phyloP scores from a whole-genome alignment of 64 coral and sea anemone genomes.

The Montipora cactus region DNA sequence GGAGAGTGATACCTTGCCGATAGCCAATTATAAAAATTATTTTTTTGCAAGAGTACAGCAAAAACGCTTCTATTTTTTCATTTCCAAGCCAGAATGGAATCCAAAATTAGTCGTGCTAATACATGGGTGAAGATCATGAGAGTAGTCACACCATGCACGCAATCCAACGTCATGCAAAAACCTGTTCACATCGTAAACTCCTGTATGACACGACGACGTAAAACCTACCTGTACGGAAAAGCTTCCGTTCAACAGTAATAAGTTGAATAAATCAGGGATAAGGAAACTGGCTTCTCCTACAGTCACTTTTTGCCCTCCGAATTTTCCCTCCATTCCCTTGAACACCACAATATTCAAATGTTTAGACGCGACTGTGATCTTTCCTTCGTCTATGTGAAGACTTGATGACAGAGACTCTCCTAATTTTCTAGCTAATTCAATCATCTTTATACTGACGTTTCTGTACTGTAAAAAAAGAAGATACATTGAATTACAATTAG shows the following conservation, averaged over 20 bases:
- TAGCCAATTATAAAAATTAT: no score
- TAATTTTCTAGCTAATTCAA: neutral
- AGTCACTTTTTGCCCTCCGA: constrained; percentile 8
- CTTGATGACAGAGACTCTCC: neutral
- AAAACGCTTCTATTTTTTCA: no score
- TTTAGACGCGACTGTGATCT: constrained; percentile 10
- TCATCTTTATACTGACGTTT: neutral
- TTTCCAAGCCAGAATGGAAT: no score
- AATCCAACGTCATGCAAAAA: no score
- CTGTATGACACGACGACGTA: neutral
- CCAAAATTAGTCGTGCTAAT: no score
- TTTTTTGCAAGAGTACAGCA: no score
- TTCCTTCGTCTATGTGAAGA: neutral
- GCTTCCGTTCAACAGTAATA: neutral
- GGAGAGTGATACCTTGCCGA: no score
- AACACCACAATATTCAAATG: constrained; percentile 49
- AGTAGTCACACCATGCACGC: no score
- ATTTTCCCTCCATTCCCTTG: constrained; percentile 1
- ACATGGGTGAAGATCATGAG: no score
- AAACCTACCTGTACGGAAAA: neutral
- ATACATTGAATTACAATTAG: neutral
- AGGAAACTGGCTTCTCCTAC: constrained; percentile 17
- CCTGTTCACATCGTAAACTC: no score
- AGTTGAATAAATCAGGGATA: constrained; percentile 25
- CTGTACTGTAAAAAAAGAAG: neutral